Evolutionary conservation across 1,140 invertebrate genomes (phyloP).

Genomic region (Atta texana): DNA sequence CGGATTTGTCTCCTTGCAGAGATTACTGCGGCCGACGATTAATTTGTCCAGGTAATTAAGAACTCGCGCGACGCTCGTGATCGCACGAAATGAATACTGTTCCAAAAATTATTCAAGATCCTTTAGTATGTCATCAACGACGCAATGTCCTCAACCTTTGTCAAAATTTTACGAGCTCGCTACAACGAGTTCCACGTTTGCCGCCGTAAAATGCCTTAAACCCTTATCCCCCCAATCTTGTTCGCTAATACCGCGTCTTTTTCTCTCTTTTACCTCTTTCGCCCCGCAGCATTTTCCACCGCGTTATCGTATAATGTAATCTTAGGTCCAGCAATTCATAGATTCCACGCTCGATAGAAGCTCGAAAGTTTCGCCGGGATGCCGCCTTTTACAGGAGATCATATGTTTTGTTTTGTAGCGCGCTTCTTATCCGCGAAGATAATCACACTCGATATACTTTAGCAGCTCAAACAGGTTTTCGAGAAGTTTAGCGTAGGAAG

Average conservation of each 20-base stretch:
- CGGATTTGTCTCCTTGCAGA: conserved; percentile 56
- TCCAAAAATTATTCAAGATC: conserved; percentile 9
- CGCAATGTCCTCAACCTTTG: background rate
- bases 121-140: background rate
- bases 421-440: conserved; percentile 51
- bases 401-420: conserved; percentile 49
- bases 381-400: conserved; percentile 55
- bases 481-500: background rate
- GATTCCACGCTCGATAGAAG: conserved; percentile 70
- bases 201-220: conserved; percentile 67
- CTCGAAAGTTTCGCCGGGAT: conserved; percentile 67
- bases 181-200: conserved; percentile 58
- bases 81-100: conserved; percentile 27
- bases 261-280: conserved; percentile 48
- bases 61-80: background rate
- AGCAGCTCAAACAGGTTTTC: conserved; percentile 41
- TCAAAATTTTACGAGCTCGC: conserved; percentile 73
- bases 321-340: conserved; percentile 72
- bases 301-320: conserved; percentile 72
- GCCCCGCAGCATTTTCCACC: conserved; percentile 59
- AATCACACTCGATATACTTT: conserved; percentile 53
- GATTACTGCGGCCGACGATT: conserved; percentile 48
- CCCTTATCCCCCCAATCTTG: conserved; percentile 72
- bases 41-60: conserved; percentile 47
- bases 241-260: conserved; percentile 71